Conservation (phyloP, 2,113 vertebrate genomes). For the Forbesichthys agassizii region DNA sequence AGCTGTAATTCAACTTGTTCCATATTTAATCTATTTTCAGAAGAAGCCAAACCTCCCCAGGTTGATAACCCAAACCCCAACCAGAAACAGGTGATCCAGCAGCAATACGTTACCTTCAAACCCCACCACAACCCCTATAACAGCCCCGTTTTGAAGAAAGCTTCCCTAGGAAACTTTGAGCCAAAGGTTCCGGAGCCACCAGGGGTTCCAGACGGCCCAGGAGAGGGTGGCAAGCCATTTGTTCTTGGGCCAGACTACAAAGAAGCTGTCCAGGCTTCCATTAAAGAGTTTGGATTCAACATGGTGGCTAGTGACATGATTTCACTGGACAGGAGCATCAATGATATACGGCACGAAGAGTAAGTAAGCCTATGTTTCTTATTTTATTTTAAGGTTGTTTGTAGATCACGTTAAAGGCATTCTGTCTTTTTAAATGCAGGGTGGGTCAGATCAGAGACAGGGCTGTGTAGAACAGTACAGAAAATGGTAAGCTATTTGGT, state of each 20-base stretch:
- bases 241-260: constrained; percentile 92
- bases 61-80: constrained; percentile 64
- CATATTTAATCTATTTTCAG: constrained; percentile 10
- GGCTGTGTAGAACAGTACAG: no score
- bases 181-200: constrained; percentile 88
- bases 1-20: not conserved
- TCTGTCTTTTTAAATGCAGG: no score
- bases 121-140: constrained; percentile 85
- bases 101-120: constrained; percentile 93
- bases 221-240: constrained; percentile 90
- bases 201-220: constrained; percentile 86
- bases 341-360: constrained; percentile 94
- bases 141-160: constrained; percentile 84
- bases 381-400: no score
- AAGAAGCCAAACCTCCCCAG: not conserved
- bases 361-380: constrained; percentile 74
- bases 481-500: no score
- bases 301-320: constrained; percentile 99
- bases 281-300: constrained; percentile 99
- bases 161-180: constrained; percentile 91
- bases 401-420: no score
- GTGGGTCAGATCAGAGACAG: no score
- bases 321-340: constrained; percentile 91
- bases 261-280: constrained; percentile 87
- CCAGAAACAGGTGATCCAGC: constrained; percentile 87